Base-by-base conservation (phyloP, 2,888 invertebrate genomes). In the Boloria euphrosyne region DNA sequence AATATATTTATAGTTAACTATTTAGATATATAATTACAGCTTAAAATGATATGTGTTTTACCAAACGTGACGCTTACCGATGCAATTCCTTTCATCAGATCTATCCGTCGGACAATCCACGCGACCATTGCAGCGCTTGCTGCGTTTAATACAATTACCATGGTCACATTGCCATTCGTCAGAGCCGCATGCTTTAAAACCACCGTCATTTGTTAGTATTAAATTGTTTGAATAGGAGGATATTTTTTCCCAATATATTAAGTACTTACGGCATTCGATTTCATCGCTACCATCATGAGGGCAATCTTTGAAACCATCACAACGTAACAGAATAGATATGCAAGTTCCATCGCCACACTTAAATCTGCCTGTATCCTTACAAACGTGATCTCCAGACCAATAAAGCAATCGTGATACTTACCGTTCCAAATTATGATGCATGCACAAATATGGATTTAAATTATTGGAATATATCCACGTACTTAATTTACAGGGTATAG, bases 241-340 rank as follows among this genome's bases (percentile, higher is more conserved):
- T 17, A n/a, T 16, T 43, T 49, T 44, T 18, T 43, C 18, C 4
- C n/a, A 62, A 44, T 60, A 47, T 55, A 55, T 10, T 54, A 18
- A 59, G 5, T 84, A 94, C 94, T 87, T 93, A 94, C 94, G 94
- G 83, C 94, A 94, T 68, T 87, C 92, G 66, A 91, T 85, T 79
- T 95, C 95, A 76, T 95, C 95, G 61, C 93, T 92, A 44, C 93
- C 92, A 83, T 95, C 96, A 68, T 87, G 85, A 5, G 93, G 92
- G 84, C 97, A 97, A 87, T 97, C 95, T 79, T 93, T 92, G 76
- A 93, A 93, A 68, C 95, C 95, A 82, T 97, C 95, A 83, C 97
- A 97, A 60, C 95, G 93, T 72, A 94, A 89, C 54, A 93, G 85
- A 72, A 94, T 92, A 53, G 95, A 94, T 76, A 97, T 94, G 83